A percentile compares a stretch with the other conserved stretches of the same genome.
phyloP scores from a whole-genome alignment of 2,113 vertebrate species.

The Columbina picui region DNA sequence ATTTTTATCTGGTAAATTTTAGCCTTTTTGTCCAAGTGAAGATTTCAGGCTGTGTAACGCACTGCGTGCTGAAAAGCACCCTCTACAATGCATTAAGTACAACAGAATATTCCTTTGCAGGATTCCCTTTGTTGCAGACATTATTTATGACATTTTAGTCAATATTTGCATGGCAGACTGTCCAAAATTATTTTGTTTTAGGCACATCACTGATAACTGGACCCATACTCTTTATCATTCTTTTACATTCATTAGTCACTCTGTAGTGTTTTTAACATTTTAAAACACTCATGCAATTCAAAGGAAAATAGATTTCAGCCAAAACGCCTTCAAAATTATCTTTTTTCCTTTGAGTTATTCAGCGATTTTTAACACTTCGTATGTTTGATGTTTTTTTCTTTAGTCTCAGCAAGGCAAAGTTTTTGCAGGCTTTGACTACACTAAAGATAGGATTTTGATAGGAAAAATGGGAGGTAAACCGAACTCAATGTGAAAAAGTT shows the following conservation, averaged over 20 bases:
- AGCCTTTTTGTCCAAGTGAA: background rate
- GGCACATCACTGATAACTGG: slow-evolving; percentile 56
- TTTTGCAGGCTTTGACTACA: slow-evolving; percentile 62
- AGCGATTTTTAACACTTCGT: slow-evolving; percentile 72
- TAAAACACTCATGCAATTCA: slow-evolving; percentile 73
- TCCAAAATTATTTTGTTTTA: slow-evolving; percentile 64
- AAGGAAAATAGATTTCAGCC: slow-evolving; percentile 67
- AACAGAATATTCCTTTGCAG: slow-evolving; percentile 58
- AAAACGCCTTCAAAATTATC: slow-evolving; percentile 70
- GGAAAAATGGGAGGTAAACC: slow-evolving; percentile 35
- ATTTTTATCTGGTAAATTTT: background rate
- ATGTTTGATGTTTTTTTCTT: slow-evolving; percentile 69
- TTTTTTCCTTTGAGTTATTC: slow-evolving; percentile 69
- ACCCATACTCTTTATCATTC: slow-evolving; percentile 65
- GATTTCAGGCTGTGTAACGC: background rate
- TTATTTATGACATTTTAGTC: slow-evolving; percentile 66
- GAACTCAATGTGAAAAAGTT: slow-evolving; percentile 60
- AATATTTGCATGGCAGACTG: slow-evolving; percentile 61
- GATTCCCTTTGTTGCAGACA: slow-evolving; percentile 65
- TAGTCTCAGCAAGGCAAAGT: slow-evolving; percentile 62
- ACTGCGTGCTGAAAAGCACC: slow-evolving; percentile 28
- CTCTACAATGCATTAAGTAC: slow-evolving; percentile 42
- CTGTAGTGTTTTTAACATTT: slow-evolving; percentile 73
- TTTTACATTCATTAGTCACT: slow-evolving; percentile 66
- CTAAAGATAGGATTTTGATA: slow-evolving; percentile 50